phyloP scores from a whole-genome alignment of 2,888 invertebrate species.

The Amblyjoppa proteus region DNA sequence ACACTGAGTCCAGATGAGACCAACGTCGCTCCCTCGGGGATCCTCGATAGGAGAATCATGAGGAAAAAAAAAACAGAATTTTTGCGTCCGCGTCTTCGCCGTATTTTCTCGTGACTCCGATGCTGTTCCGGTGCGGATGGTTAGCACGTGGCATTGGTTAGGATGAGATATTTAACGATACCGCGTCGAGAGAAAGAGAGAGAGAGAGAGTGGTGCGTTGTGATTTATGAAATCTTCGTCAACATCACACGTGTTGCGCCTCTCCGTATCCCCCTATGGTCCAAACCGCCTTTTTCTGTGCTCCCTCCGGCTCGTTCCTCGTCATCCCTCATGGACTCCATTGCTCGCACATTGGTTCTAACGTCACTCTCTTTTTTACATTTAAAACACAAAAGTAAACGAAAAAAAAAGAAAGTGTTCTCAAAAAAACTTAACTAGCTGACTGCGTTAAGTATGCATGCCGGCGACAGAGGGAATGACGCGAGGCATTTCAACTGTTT shows the following conservation, averaged over 20 bases:
- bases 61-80: slow-evolving; percentile 25
- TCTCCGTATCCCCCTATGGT: slow-evolving; percentile 44
- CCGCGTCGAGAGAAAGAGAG: slow-evolving; percentile 37
- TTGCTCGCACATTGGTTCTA: slow-evolving; percentile 58
- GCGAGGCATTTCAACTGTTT: not conserved
- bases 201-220: slow-evolving; percentile 51
- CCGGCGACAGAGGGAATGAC: not conserved
- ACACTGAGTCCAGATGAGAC: slow-evolving; percentile 54
- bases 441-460: slow-evolving; percentile 23
- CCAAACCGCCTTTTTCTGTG: slow-evolving; percentile 64
- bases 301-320: slow-evolving; percentile 43
- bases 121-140: slow-evolving; percentile 69
- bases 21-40: slow-evolving; percentile 51
- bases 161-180: slow-evolving; percentile 70
- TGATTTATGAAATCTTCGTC: slow-evolving; percentile 75
- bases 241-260: slow-evolving; percentile 67
- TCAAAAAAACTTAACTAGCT: slow-evolving; percentile 49
- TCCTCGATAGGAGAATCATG: slow-evolving; percentile 45
- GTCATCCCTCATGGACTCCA: slow-evolving; percentile 53
- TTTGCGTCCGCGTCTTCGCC: slow-evolving; percentile 55
- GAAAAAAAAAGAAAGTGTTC: slow-evolving; percentile 2
- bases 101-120: slow-evolving; percentile 47
- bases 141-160: slow-evolving; percentile 76
- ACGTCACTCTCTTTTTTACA: slow-evolving; percentile 47
- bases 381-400: slow-evolving; percentile 5